phyloP scores from a whole-genome alignment of 2,797 vertebrate genomes.

The Todus mexicanus region DNA sequence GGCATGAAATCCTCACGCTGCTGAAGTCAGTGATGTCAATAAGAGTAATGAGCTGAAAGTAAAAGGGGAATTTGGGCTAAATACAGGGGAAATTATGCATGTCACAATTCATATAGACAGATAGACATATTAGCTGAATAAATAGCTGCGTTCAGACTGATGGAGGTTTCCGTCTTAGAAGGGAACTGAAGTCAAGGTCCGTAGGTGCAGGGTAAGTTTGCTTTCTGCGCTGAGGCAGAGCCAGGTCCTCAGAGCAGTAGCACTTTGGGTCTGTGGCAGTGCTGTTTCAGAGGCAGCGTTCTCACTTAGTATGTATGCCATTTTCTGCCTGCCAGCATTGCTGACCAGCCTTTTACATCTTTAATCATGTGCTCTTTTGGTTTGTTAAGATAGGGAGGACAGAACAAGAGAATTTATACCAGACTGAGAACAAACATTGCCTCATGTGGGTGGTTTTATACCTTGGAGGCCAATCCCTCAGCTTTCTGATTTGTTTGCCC shows the following conservation, averaged over 20 bases:
- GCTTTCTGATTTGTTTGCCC: constrained; percentile 60
- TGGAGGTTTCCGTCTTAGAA: not conserved
- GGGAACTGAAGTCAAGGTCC: not conserved
- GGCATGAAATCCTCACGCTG: not conserved
- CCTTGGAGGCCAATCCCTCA: constrained; percentile 72
- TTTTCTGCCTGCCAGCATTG: not conserved
- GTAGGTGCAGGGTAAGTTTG: not conserved
- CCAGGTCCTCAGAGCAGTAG: not conserved
- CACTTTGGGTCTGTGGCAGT: not conserved
- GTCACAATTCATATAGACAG: not conserved
- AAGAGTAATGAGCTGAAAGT: not conserved
- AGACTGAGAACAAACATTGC: constrained; percentile 74
- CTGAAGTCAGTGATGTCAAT: not conserved
- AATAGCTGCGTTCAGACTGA: not conserved
- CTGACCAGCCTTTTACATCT: not conserved
- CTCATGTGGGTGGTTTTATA: constrained; percentile 69
- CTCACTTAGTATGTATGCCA: not conserved
- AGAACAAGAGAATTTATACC: constrained; percentile 51
- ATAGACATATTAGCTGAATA: not conserved
- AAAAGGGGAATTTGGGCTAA: not conserved
- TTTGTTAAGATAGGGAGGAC: not conserved
- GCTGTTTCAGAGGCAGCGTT: not conserved
- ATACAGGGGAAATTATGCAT: not conserved
- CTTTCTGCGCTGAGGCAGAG: not conserved
- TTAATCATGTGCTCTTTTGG: not conserved